Conservation (phyloP, 2,797 vertebrate species). For the Catamblyrhynchus diadema region DNA sequence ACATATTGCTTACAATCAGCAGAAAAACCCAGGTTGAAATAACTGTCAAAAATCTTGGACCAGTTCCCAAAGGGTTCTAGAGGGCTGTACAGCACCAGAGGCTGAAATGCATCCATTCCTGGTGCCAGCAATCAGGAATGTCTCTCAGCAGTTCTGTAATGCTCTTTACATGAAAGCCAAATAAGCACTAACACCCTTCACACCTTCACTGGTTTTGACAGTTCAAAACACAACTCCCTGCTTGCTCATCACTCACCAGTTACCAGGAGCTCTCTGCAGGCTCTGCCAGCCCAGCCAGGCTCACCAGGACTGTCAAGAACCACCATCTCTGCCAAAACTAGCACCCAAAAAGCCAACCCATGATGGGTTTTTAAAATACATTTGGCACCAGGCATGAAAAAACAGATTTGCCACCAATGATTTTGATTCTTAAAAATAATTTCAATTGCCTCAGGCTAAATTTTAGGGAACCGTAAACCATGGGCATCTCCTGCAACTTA, state of each 20-base stretch:
- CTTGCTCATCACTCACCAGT: background rate
- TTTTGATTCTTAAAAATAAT: background rate
- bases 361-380: background rate
- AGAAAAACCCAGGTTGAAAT: background rate
- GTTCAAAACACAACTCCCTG: background rate
- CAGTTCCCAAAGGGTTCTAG: background rate
- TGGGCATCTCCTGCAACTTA: background rate
- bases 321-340: fast-evolving
- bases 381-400: background rate
- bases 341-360: background rate
- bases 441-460: background rate
- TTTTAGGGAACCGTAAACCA: background rate
- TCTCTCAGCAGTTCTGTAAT: background rate
- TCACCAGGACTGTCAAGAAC: background rate
- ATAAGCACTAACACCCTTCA: background rate
- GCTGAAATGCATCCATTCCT: background rate
- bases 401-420: background rate
- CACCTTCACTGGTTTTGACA: fast-evolving
- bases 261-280: background rate
- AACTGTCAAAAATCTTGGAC: background rate
- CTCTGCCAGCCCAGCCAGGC: background rate
- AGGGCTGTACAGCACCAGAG: background rate
- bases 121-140: background rate
- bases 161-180: background rate
- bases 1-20: fast-evolving